These are phyloP conservation scores for Nematostella vectensis DNA, from an alignment of 92 coral and sea anemone genomes.

Conservation along the genomic window DNA sequence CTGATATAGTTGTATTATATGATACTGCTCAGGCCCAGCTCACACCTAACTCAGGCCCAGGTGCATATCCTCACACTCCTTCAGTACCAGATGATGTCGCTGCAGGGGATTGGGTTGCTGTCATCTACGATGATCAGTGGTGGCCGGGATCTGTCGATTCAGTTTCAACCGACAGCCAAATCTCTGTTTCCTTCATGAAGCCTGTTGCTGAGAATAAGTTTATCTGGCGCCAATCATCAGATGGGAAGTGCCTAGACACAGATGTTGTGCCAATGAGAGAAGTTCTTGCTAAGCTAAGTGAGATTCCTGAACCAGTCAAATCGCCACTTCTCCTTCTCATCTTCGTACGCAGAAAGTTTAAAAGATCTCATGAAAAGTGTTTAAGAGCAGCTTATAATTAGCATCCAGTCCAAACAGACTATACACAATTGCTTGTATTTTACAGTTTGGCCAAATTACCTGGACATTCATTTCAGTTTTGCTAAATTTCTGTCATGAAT, in stretches of 20 bases:
- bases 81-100: slow-evolving; percentile 27
- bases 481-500: too few species aligned
- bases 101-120: slow-evolving; percentile 38
- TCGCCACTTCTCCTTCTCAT: slow-evolving; percentile 19
- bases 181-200: slow-evolving; percentile 33
- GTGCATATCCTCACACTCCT: too few species aligned
- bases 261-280: slow-evolving; percentile 24
- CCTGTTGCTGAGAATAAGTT: slow-evolving; percentile 33
- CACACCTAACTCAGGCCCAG: too few species aligned
- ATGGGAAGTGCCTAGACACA: slow-evolving; percentile 21
- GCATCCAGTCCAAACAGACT: too few species aligned
- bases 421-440: too few species aligned
- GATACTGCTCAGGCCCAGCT: slow-evolving; percentile 8
- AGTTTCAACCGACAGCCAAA: slow-evolving; percentile 22
- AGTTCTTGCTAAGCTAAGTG: slow-evolving; percentile 14
- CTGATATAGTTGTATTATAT: slow-evolving; percentile 10
- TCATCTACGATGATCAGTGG: slow-evolving; percentile 33
- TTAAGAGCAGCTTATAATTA: slow-evolving; percentile 10
- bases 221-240: slow-evolving; percentile 22
- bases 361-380: slow-evolving; percentile 18
- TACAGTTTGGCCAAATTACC: too few species aligned
- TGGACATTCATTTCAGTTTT: too few species aligned
- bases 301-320: slow-evolving; percentile 19
- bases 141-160: slow-evolving; percentile 39
- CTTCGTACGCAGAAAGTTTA: slow-evolving; percentile 10